phyloP scores from a whole-genome alignment of 1,140 invertebrate genomes.

The Harlomillsia oculata region DNA sequence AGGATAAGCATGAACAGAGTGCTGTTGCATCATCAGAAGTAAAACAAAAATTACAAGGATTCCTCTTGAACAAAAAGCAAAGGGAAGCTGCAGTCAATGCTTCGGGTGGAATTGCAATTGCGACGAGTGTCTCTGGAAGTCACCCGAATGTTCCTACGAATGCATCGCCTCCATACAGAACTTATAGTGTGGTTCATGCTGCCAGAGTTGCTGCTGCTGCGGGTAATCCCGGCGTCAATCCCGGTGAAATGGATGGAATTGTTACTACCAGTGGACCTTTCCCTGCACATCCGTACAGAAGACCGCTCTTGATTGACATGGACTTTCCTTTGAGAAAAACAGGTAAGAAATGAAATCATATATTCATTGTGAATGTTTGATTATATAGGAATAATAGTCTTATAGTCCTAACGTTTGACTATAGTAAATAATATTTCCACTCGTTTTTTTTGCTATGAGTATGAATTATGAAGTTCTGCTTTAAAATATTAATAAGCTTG shows the following conservation, averaged over 20 bases:
- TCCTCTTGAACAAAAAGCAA: slow-evolving; percentile 81
- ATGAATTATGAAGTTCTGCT: not conserved
- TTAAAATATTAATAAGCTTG: not conserved
- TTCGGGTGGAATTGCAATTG: not conserved
- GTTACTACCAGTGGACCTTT: slow-evolving; percentile 14
- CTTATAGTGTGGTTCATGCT: slow-evolving; percentile 54
- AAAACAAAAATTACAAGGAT: slow-evolving; percentile 85
- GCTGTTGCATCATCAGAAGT: slow-evolving; percentile 90
- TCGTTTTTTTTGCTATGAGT: not conserved
- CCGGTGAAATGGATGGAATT: slow-evolving; percentile 1
- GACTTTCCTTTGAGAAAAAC: slow-evolving; percentile 91
- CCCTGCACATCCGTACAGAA: slow-evolving; percentile 40
- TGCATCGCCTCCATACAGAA: slow-evolving; percentile 59
- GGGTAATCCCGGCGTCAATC: slow-evolving; percentile 9
- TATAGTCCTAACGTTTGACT: too few species aligned
- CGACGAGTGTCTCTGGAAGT: slow-evolving; percentile 53
- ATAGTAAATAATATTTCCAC: too few species aligned
- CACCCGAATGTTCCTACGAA: slow-evolving; percentile 40
- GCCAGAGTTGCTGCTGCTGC: slow-evolving; percentile 6
- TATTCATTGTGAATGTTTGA: not conserved
- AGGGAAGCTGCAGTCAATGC: slow-evolving; percentile 54
- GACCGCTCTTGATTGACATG: slow-evolving; percentile 51
- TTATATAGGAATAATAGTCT: too few species aligned
- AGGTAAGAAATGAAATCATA: slow-evolving; percentile 54
- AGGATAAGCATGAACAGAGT: slow-evolving; percentile 86